Evolutionary conservation across 2,113 vertebrate species (phyloP), one percentile per base, ranked within the genome.

Genomic region (Ploceus nigricollis): DNA sequence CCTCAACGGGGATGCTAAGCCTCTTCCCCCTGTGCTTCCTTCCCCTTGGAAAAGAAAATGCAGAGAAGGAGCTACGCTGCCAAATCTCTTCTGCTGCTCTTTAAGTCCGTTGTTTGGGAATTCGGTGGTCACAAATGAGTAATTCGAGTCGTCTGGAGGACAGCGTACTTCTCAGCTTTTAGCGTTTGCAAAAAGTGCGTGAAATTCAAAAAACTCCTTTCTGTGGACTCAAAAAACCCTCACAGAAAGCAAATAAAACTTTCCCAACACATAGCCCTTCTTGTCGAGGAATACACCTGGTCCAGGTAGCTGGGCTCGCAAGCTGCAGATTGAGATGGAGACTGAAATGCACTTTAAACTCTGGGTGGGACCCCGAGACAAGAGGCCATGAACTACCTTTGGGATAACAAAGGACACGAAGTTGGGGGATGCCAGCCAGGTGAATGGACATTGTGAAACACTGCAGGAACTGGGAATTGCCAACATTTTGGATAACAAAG

Each of bases 181-280:
- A 25, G 68, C 21, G 20, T 53, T 84, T 45, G n/a, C 27, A 78
- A 75, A 53, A 82, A 58, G 19, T 1, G 37, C 61, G 33, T 58
- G 63, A 63, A 85, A 79, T 58, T 30, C 2, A 53, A 73, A 80
- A 85, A 9, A 2, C 5, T 35, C 6, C 6, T 45, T 78, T 79
- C 70, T 45, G 7, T 17, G 23, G 51, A 31, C 48, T 76, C 57
- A 75, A 51, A 66, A 60, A 64, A n/a, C 3, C 15, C 11, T n/a
- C 12, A 64, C 11, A 48, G 22, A 87, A 82, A 78, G 40, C 61
- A 64, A 87, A 54, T n/a, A 65, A 72, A 93, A 39, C 18, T 39
- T 40, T 15, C 11, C 21, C 65, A 76, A 77, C 12, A 4, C 1
- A 3, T 0, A 24, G 11, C 2, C 12, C 10, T 77, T 91, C 53